These are phyloP conservation scores for Lycophotia porphyrea DNA, from an alignment of 2,888 invertebrate species.

Conservation along the genomic window DNA sequence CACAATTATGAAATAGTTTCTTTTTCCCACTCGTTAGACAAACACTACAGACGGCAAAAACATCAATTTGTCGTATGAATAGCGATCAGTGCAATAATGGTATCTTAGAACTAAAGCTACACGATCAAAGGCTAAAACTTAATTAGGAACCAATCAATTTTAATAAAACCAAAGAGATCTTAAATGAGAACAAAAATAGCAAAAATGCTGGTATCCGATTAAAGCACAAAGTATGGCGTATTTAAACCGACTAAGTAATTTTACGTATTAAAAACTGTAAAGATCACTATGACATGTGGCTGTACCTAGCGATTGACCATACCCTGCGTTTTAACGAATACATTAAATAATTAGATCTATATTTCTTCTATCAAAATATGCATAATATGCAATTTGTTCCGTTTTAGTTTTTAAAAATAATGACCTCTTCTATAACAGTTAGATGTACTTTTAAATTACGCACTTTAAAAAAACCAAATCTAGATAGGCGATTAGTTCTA, in stretches of 20 bases:
- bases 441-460: too few species aligned
- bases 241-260: neutral
- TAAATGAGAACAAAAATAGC: neutral
- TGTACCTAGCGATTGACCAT: too few species aligned
- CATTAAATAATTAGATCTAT: too few species aligned
- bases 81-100: neutral
- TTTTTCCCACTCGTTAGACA: neutral
- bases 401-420: too few species aligned
- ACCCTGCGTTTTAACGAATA: too few species aligned
- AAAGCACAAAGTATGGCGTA: neutral
- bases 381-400: too few species aligned
- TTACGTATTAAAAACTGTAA: neutral
- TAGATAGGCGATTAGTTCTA: too few species aligned
- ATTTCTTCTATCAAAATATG: too few species aligned
- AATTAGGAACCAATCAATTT: constrained; percentile 33
- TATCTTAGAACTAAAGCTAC: neutral
- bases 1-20: constrained; percentile 24
- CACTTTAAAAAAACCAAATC: too few species aligned
- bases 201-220: neutral
- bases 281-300: too few species aligned
- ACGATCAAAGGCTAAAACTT: neutral
- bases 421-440: too few species aligned
- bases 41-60: neutral
- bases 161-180: constrained; percentile 16
- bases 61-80: neutral